Evolutionary conservation across 2,797 vertebrate genomes (phyloP).

Genomic region (Rachycentron canadum): DNA sequence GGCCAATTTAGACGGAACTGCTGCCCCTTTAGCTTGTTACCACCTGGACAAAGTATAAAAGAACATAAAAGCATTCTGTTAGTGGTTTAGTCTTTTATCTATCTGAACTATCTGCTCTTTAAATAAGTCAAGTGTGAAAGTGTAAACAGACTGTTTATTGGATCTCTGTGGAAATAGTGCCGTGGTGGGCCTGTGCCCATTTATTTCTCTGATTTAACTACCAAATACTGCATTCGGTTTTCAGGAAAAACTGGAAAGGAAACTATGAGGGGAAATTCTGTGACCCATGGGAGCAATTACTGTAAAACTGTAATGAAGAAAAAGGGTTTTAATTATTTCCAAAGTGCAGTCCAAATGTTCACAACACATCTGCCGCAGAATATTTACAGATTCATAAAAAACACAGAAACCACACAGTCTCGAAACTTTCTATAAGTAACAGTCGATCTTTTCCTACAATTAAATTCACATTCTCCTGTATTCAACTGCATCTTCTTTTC

Average conservation of each 20-base stretch:
- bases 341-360: slow-evolving; percentile 17
- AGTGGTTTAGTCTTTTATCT: neutral
- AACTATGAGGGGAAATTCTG: slow-evolving; percentile 29
- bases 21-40: slow-evolving; percentile 91
- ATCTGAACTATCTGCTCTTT: neutral
- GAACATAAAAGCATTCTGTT: neutral
- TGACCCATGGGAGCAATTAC: slow-evolving; percentile 37
- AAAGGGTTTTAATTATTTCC: slow-evolving; percentile 56
- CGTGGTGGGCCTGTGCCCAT: neutral
- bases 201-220: slow-evolving; percentile 37
- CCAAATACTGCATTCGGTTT: slow-evolving; percentile 26
- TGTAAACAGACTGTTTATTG: neutral
- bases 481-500: neutral
- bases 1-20: slow-evolving; percentile 93
- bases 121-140: neutral
- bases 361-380: slow-evolving; percentile 30
- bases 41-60: slow-evolving; percentile 84
- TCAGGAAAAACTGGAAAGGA: slow-evolving; percentile 35
- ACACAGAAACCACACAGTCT: neutral
- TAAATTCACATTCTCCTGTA: slow-evolving; percentile 14
- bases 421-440: neutral
- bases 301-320: slow-evolving; percentile 50
- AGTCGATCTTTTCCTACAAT: slow-evolving; percentile 15
- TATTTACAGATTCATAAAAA: slow-evolving; percentile 18
- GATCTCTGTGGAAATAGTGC: neutral